Conservation (phyloP, 2,888 invertebrate species). For the Cepaea hortensis region DNA sequence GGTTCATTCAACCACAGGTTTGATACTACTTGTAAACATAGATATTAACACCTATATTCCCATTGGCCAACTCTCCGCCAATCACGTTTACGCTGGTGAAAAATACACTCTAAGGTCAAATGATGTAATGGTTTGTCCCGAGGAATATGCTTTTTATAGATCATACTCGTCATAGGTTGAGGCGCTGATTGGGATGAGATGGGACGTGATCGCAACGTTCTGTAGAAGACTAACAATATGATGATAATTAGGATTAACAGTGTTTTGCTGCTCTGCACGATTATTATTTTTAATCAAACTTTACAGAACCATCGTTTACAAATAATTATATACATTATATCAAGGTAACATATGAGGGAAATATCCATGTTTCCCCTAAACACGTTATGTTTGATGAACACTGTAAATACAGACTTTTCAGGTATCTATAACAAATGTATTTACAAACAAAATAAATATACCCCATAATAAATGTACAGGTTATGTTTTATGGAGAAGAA, state of each 20-base stretch:
- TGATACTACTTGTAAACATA: background rate
- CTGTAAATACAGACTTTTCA: no score
- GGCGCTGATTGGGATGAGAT: background rate
- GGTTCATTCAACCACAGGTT: background rate
- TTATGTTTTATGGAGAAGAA: no score
- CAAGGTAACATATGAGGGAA: background rate
- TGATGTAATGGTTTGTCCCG: constrained; percentile 30
- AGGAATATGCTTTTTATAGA: background rate
- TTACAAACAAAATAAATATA: no score
- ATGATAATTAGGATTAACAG: no score
- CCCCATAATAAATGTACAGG: no score
- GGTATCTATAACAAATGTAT: no score
- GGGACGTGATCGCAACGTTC: no score
- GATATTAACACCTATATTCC: background rate
- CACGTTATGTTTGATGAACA: background rate
- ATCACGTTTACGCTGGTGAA: background rate
- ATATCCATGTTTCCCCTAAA: background rate
- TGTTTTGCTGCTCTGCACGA: no score
- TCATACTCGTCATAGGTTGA: background rate
- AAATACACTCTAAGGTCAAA: background rate
- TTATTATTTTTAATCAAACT: no score
- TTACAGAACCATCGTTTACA: background rate
- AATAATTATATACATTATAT: background rate
- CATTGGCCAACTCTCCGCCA: background rate
- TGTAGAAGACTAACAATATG: no score